phyloP scores from a whole-genome alignment of 2,888 invertebrate species.

The Catonia carolina region DNA sequence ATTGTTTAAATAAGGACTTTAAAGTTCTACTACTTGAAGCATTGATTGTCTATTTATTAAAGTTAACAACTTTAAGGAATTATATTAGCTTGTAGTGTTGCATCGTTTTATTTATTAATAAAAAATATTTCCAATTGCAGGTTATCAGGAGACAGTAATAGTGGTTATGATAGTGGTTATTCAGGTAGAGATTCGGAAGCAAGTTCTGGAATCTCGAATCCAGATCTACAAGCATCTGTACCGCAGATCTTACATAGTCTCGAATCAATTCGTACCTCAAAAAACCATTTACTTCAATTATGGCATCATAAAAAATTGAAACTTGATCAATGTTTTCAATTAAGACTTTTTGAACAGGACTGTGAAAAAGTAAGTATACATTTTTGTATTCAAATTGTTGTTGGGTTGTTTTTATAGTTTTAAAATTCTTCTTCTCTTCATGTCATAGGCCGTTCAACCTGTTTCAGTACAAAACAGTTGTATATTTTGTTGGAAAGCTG shows the following conservation, averaged over 20 bases:
- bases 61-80: too few species aligned
- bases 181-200: slow-evolving; percentile 60
- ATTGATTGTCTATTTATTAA: too few species aligned
- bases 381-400: neutral
- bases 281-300: slow-evolving; percentile 83
- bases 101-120: too few species aligned
- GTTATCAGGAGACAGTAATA: slow-evolving; percentile 49
- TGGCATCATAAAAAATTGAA: slow-evolving; percentile 95
- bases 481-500: too few species aligned
- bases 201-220: slow-evolving; percentile 51
- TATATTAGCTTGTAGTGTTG: too few species aligned
- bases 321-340: slow-evolving; percentile 92
- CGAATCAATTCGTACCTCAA: slow-evolving; percentile 79
- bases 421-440: too few species aligned
- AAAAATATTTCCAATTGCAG: too few species aligned
- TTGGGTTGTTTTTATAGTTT: neutral
- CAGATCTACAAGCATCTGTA: slow-evolving; percentile 55
- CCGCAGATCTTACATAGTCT: slow-evolving; percentile 72
- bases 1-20: too few species aligned
- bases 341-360: slow-evolving; percentile 92
- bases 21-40: too few species aligned
- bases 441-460: too few species aligned
- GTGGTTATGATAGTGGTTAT: slow-evolving; percentile 64
- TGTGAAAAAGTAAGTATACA: slow-evolving; percentile 73
- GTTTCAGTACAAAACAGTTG: too few species aligned